These are phyloP conservation scores for Buphagus erythrorhynchus DNA, from an alignment of 2,797 vertebrate species.

Conservation along the genomic window DNA sequence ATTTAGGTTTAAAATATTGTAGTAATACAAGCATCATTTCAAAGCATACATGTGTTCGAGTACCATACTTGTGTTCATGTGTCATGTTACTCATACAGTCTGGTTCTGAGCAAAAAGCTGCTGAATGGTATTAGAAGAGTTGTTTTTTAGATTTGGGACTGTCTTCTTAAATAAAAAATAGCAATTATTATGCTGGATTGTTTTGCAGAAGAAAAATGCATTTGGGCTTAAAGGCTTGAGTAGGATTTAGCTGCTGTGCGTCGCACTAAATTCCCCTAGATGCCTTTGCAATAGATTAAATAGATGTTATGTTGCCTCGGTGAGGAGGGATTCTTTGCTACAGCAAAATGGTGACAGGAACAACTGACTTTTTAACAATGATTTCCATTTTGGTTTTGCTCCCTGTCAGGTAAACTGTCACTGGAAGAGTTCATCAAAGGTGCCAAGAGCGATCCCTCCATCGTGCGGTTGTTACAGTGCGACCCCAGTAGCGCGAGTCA, in stretches of 20 bases:
- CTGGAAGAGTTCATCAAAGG: slow-evolving; percentile 91
- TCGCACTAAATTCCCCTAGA: not conserved
- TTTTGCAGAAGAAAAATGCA: slow-evolving; percentile 25
- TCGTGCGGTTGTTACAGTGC: slow-evolving; percentile 87
- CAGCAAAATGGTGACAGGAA: no score
- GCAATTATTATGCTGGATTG: not conserved
- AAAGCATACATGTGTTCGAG: not conserved
- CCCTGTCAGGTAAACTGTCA: slow-evolving; percentile 82
- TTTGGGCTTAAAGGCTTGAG: slow-evolving; percentile 37
- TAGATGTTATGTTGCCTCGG: not conserved
- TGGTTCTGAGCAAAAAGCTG: not conserved
- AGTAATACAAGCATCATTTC: not conserved
- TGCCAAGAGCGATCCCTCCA: slow-evolving; percentile 90
- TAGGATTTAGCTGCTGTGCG: slow-evolving; percentile 27
- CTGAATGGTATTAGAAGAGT: not conserved
- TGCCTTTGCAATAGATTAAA: slow-evolving; percentile 15
- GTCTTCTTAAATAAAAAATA: slow-evolving; percentile 9
- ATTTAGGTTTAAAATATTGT: not conserved
- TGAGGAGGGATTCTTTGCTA: not conserved
- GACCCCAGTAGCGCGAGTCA: slow-evolving; percentile 88
- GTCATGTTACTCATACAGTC: not conserved
- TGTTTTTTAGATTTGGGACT: not conserved
- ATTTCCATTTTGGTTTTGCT: not conserved
- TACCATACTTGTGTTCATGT: not conserved
- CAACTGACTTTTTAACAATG: not conserved